phyloP scores from a whole-genome alignment of 2,888 invertebrate species.

The Eretmocerus hayati region DNA sequence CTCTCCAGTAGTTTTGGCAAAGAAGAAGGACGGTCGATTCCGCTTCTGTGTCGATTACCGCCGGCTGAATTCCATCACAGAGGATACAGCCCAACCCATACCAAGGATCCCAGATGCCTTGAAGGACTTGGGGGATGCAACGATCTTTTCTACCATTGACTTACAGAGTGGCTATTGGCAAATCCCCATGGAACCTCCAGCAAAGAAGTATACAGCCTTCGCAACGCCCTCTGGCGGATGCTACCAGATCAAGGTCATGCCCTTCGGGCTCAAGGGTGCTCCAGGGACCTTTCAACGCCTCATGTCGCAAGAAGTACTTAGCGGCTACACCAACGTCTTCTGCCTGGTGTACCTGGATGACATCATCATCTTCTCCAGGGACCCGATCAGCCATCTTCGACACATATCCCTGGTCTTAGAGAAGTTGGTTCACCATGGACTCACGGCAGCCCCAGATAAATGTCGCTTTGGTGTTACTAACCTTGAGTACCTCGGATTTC shows the following conservation, averaged over 20 bases:
- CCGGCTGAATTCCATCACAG: constrained; percentile 25
- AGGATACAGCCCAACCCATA: constrained; percentile 22
- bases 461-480: constrained; percentile 6
- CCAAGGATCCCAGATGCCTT: constrained; percentile 26
- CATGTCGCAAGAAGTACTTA: background rate
- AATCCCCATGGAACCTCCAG: background rate
- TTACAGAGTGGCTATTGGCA: constrained; percentile 10
- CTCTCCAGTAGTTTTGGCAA: constrained; percentile 22
- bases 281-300: background rate
- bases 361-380: background rate
- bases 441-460: constrained; percentile 1
- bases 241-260: background rate
- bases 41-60: constrained; percentile 26
- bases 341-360: background rate
- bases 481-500: constrained; percentile 8
- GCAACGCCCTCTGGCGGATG: background rate
- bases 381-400: background rate
- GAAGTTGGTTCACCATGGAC: background rate
- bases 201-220: background rate
- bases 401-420: constrained; percentile 4
- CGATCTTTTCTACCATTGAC: constrained; percentile 30
- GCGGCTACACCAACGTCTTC: background rate
- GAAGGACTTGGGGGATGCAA: constrained; percentile 26
- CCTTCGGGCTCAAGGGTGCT: background rate
- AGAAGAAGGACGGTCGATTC: constrained; percentile 15